A percentile compares a stretch with the other conserved stretches of the same genome.
Conservation (phyloP, 2,888 invertebrate species). For the Fragum sueziense region DNA sequence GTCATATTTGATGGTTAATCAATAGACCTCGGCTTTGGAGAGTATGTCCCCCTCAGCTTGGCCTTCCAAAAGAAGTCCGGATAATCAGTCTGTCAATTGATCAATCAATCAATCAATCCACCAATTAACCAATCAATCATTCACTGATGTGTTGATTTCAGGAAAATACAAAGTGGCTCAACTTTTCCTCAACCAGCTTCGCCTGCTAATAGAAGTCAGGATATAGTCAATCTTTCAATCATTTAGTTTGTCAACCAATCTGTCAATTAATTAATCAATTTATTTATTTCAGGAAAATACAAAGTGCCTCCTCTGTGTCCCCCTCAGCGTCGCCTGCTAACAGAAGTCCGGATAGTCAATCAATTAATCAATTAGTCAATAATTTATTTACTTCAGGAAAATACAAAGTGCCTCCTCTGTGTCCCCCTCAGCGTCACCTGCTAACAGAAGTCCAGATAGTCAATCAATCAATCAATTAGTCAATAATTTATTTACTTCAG, state of each 20-base stretch:
- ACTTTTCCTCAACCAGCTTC: conserved; percentile 77
- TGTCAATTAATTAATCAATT: too few species aligned
- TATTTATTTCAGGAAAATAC: conserved; percentile 67
- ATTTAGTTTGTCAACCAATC: too few species aligned
- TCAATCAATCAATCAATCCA: too few species aligned
- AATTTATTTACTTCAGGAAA: conserved; percentile 63
- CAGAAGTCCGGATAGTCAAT: conserved; percentile 72
- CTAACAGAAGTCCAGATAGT: conserved; percentile 70
- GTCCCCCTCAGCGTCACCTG: conserved; percentile 74
- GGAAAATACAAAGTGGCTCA: conserved; percentile 69
- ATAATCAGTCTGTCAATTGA: conserved; percentile 71
- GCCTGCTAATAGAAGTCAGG: conserved; percentile 67
- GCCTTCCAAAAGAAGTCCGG: conserved; percentile 68
- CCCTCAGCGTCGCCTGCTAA: conserved; percentile 35
- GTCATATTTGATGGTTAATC: too few species aligned
- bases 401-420: conserved; percentile 72
- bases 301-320: conserved; percentile 72
- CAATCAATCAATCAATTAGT: too few species aligned
- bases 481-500: conserved; percentile 66
- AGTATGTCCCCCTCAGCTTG: conserved; percentile 46
- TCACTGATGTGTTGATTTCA: conserved; percentile 46
- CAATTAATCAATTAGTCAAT: too few species aligned
- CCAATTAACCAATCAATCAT: too few species aligned
- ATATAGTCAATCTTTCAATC: too few species aligned
- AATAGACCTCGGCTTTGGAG: too few species aligned